Evolutionary conservation across 2,888 invertebrate genomes (phyloP).

Genomic region (Pegoplata infirma): DNA sequence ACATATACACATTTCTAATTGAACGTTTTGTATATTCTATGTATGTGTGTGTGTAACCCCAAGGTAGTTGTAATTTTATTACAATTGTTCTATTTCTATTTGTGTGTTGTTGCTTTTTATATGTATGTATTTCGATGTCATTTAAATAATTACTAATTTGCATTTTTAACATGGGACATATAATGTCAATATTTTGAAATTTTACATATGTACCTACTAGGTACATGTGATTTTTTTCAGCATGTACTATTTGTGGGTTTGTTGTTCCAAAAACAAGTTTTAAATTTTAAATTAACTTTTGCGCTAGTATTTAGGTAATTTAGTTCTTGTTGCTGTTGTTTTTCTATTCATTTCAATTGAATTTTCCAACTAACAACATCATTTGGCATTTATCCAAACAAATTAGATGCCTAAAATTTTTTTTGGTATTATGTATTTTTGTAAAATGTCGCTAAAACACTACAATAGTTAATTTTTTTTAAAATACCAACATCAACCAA

Average conservation of each 20-base stretch:
- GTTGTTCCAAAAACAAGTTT: too few species aligned
- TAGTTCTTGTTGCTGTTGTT: background rate
- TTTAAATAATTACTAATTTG: slow-evolving; percentile 54
- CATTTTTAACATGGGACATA: slow-evolving; percentile 29
- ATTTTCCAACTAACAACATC: slow-evolving; percentile 2
- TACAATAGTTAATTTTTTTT: background rate
- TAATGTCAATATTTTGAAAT: slow-evolving; percentile 17
- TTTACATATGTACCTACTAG: background rate
- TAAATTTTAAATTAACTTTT: background rate
- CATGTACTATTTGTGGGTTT: too few species aligned
- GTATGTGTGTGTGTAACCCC: background rate
- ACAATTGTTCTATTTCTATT: background rate
- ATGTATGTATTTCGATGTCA: slow-evolving; percentile 32
- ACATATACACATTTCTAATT: background rate
- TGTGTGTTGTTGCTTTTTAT: background rate
- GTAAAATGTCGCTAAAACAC: background rate
- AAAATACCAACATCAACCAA: background rate
- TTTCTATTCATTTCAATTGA: background rate
- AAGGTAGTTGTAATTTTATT: background rate
- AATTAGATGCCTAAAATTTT: slow-evolving; percentile 5
- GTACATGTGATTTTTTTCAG: background rate
- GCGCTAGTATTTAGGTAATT: background rate
- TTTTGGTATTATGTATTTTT: background rate
- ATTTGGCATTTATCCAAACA: slow-evolving; percentile 24
- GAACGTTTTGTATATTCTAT: background rate